A percentile compares a stretch with the other conserved stretches of the same genome.
These are phyloP conservation scores for Glomeris marginata DNA, from an alignment of 2,888 invertebrate genomes.

Conservation along the genomic window DNA sequence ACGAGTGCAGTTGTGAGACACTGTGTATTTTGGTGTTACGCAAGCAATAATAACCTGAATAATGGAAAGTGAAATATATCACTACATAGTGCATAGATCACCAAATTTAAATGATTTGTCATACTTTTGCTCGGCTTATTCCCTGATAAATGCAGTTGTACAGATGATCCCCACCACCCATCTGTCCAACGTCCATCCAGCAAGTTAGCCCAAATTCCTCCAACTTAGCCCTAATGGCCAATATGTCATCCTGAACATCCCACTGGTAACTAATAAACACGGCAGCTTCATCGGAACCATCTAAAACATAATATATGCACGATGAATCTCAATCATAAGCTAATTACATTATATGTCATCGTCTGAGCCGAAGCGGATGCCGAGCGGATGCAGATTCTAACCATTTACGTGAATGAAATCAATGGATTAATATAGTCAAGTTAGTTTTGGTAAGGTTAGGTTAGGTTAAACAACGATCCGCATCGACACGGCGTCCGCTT, in stretches of 20 bases:
- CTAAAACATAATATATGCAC: no score
- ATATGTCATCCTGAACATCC: conserved; percentile 31
- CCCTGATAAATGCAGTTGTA: conserved; percentile 32
- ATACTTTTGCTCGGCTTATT: conserved; percentile 30
- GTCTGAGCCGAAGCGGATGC: no score
- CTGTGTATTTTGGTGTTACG: conserved; percentile 30
- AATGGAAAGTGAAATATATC: not conserved
- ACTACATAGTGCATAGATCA: not conserved
- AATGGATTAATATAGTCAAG: no score
- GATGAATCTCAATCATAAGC: no score
- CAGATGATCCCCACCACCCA: conserved; percentile 31
- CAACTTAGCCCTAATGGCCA: conserved; percentile 26
- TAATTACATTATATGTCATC: no score
- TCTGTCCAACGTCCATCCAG: conserved; percentile 35
- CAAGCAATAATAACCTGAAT: conserved; percentile 28
- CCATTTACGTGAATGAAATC: no score
- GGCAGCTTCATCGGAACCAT: conserved; percentile 20
- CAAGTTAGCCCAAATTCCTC: conserved; percentile 31
- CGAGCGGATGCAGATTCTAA: no score
- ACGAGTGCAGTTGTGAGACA: conserved; percentile 31
- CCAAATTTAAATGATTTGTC: not conserved
- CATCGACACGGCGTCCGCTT: no score
- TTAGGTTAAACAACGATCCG: no score
- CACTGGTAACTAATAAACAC: conserved; percentile 35
- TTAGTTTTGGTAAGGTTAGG: no score